Percentiles rank a stretch among this genome's conserved stretches.
Conservation (phyloP, 64 coral and sea anemone species). For the Astreopora myriophthalma region DNA sequence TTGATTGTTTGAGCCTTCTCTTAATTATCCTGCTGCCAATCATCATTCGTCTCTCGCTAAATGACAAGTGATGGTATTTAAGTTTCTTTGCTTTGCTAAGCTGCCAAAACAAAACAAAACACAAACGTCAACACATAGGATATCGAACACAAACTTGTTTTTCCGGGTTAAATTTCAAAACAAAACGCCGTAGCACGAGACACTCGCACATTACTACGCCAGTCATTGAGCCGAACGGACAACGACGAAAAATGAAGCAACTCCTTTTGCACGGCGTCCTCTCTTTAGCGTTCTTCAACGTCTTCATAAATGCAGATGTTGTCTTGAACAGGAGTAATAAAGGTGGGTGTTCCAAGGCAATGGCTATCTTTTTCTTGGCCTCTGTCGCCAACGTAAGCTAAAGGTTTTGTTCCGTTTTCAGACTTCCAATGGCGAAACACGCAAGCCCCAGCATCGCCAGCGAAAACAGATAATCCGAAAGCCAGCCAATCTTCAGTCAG, state of each 20-base stretch:
- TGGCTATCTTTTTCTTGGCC: neutral
- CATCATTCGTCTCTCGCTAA: neutral
- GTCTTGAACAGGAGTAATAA: neutral
- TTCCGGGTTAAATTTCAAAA: constrained; percentile 48
- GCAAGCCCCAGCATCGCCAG: neutral
- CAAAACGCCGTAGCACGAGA: constrained; percentile 37
- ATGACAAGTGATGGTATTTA: constrained; percentile 38
- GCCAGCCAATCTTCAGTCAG: neutral
- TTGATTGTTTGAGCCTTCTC: neutral
- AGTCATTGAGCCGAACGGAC: neutral
- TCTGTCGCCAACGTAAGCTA: neutral
- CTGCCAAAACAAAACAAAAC: neutral
- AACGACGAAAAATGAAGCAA: neutral
- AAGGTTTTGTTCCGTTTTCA: constrained; percentile 5
- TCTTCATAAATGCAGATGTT: neutral
- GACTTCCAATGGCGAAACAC: neutral
- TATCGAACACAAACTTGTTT: neutral
- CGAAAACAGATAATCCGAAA: neutral
- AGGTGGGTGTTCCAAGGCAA: neutral
- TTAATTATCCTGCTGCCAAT: neutral
- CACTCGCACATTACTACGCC: constrained; percentile 25
- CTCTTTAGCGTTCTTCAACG: neutral
- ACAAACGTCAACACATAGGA: constrained; percentile 14
- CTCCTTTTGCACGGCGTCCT: neutral
- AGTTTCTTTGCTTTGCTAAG: constrained; percentile 1